phyloP scores from a whole-genome alignment of 2,113 vertebrate species.

The Ophthalmolycus amberensis region DNA sequence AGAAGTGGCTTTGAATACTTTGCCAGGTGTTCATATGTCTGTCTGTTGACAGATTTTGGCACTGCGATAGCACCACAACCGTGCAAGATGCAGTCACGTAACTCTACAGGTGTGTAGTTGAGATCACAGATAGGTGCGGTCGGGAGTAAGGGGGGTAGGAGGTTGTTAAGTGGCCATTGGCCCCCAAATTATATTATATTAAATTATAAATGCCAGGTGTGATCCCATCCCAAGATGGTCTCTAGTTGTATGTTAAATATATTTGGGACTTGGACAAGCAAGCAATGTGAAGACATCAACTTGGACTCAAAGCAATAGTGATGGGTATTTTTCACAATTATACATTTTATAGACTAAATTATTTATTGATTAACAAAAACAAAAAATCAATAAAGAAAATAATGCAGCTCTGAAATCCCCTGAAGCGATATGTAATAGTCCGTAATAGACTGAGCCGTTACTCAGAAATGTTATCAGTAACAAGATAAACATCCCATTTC shows the following conservation, averaged over 20 bases:
- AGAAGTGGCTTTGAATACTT: no score
- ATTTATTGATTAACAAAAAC: neutral
- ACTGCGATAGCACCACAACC: no score
- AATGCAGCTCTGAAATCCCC: neutral
- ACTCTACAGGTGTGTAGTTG: no score
- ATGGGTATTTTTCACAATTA: neutral
- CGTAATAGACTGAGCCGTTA: neutral
- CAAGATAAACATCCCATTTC: neutral
- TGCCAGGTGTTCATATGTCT: no score
- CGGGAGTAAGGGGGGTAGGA: neutral
- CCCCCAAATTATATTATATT: no score
- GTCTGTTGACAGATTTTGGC: no score
- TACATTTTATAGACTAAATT: neutral
- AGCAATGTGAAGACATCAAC: neutral
- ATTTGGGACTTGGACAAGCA: neutral
- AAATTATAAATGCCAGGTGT: neutral
- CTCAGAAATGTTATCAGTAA: neutral
- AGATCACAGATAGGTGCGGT: no score
- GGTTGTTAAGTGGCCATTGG: neutral
- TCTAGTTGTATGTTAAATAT: neutral
- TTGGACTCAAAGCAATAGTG: neutral
- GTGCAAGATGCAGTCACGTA: no score
- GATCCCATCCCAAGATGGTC: neutral
- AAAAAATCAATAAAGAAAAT: neutral
- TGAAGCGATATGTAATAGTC: neutral